Evolutionary conservation across 2,797 vertebrate species (phyloP).

Genomic region (Alfaro cultratus): DNA sequence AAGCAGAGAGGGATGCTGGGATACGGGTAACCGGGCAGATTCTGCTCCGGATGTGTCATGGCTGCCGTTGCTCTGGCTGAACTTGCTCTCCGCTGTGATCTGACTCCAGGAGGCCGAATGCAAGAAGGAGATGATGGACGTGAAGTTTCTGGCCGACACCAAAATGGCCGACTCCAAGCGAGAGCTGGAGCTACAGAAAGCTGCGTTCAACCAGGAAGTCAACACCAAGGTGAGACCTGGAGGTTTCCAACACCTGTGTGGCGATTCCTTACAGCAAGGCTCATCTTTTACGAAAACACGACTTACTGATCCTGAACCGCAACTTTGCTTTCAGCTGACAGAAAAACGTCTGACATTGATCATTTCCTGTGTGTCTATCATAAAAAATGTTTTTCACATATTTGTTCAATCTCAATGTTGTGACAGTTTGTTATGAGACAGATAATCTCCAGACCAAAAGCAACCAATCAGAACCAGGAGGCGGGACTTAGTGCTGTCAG

Average conservation of each 20-base stretch:
- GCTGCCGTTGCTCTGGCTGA: neutral
- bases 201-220: constrained; percentile 91
- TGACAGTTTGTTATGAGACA: too few relatives aligned
- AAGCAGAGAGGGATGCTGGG: constrained; percentile 93
- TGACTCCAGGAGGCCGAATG: constrained; percentile 89
- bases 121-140: constrained; percentile 93
- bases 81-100: neutral
- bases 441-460: too few relatives aligned
- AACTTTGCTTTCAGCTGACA: too few relatives aligned
- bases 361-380: too few relatives aligned
- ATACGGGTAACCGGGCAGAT: constrained; percentile 84
- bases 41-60: neutral
- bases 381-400: too few relatives aligned
- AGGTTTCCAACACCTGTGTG: neutral
- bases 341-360: too few relatives aligned
- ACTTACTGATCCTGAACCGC: too few relatives aligned
- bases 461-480: too few relatives aligned
- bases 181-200: constrained; percentile 93
- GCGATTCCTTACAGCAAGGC: too few relatives aligned
- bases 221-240: constrained; percentile 87
- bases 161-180: constrained; percentile 94
- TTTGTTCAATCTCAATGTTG: too few relatives aligned
- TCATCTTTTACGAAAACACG: too few relatives aligned
- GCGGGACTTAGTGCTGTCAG: too few relatives aligned
- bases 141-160: constrained; percentile 93